Conservation (phyloP, 64 coral and sea anemone genomes). For the Orbicella faveolata region DNA sequence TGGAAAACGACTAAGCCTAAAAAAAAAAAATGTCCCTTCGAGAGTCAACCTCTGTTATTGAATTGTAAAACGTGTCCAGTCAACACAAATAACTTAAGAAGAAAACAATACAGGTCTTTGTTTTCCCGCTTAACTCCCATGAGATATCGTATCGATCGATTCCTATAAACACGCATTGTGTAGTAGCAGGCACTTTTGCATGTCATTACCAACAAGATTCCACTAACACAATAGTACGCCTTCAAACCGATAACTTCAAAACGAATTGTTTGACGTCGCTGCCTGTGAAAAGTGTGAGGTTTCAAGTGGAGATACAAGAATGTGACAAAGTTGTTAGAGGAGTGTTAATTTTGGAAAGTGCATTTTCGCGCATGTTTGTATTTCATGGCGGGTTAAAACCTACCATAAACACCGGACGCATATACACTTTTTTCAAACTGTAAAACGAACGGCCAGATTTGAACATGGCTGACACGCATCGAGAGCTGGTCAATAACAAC, state of each 20-base stretch:
- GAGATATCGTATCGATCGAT: background rate
- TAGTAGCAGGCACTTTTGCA: background rate
- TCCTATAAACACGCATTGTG: background rate
- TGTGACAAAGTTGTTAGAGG: background rate
- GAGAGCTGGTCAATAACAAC: background rate
- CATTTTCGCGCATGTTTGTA: background rate
- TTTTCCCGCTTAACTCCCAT: background rate
- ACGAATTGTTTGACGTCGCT: background rate
- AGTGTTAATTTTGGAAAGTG: background rate
- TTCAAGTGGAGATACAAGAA: background rate
- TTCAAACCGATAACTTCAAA: background rate
- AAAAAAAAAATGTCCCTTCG: background rate
- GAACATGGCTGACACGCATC: background rate
- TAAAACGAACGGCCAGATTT: background rate
- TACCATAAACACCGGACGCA: background rate
- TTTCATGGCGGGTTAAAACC: background rate
- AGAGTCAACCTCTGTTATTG: background rate
- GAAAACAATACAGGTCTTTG: slow-evolving; percentile 6
- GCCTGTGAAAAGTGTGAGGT: background rate
- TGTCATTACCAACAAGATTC: background rate
- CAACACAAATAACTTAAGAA: background rate
- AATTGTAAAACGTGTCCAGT: background rate
- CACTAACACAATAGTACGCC: background rate
- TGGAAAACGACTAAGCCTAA: too few relatives aligned
- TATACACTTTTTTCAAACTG: background rate